A percentile compares a stretch with the other conserved stretches of the same genome.
Evolutionary conservation across 2,113 vertebrate genomes (phyloP).

Genomic region (Chloropsis hardwickii): DNA sequence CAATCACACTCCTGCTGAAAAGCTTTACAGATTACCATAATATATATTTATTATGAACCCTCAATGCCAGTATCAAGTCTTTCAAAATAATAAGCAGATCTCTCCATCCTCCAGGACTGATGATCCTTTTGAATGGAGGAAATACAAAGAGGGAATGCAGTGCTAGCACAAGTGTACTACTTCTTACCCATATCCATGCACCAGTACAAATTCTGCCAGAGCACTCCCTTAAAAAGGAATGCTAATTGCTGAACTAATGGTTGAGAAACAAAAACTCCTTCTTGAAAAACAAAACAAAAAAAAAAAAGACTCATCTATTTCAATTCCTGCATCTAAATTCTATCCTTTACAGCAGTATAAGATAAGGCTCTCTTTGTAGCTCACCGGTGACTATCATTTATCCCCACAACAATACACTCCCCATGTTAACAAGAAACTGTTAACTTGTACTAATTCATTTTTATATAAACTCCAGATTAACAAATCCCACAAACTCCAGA

Average conservation of each 20-base stretch:
- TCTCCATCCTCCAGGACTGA: neutral
- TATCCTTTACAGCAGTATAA: neutral
- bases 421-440: neutral
- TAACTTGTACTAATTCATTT: neutral
- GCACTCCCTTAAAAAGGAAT: neutral
- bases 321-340: neutral
- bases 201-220: neutral
- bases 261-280: neutral
- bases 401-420: neutral
- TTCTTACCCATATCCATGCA: neutral
- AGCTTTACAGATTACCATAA: neutral
- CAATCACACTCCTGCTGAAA: neutral
- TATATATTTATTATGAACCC: neutral
- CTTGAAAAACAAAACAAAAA: neutral
- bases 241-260: neutral
- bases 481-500: too few species aligned
- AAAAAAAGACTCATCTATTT: neutral
- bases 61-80: neutral
- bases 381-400: neutral
- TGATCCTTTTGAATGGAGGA: neutral
- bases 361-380: neutral
- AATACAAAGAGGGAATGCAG: fast-evolving
- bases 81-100: neutral
- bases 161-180: fast-evolving
- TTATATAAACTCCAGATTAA: neutral